Evolutionary conservation across 2,113 vertebrate species (phyloP).

Genomic region (Benitochromis conjunctus): DNA sequence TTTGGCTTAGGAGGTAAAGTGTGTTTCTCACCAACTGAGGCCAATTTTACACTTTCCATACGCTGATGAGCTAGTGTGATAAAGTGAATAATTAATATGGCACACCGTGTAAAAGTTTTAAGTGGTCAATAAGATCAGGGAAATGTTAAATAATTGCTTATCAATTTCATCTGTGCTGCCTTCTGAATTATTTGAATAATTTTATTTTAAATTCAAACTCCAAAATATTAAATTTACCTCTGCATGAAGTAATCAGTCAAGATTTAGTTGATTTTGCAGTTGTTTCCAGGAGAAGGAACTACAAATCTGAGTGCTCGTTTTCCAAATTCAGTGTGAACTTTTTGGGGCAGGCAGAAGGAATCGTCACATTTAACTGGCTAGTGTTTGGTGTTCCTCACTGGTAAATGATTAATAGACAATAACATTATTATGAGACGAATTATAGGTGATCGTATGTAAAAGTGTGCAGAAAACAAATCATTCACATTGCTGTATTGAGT

Average conservation of each 20-base stretch:
- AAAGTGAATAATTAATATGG: background rate
- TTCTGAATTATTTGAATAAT: background rate
- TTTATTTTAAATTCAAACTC: background rate
- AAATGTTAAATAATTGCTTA: background rate
- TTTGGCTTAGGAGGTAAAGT: background rate
- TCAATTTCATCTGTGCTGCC: background rate
- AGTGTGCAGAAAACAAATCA: background rate
- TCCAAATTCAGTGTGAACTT: background rate
- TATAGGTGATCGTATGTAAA: fast-evolving
- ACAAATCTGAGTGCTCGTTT: fast-evolving
- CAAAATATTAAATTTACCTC: background rate
- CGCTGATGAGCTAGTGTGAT: background rate
- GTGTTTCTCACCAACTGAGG: background rate
- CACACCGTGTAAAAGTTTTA: background rate
- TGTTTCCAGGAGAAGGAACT: background rate
- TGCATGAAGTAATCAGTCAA: background rate
- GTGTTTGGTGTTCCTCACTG: background rate
- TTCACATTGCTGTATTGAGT: background rate
- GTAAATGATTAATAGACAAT: background rate
- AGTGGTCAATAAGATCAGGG: fast-evolving
- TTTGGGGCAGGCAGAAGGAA: background rate
- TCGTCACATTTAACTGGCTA: background rate
- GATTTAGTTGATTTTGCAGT: background rate
- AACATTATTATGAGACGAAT: background rate
- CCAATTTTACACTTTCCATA: background rate